Evolutionary conservation across 2,888 invertebrate species (phyloP).

Genomic region (Strigamia maritima): DNA sequence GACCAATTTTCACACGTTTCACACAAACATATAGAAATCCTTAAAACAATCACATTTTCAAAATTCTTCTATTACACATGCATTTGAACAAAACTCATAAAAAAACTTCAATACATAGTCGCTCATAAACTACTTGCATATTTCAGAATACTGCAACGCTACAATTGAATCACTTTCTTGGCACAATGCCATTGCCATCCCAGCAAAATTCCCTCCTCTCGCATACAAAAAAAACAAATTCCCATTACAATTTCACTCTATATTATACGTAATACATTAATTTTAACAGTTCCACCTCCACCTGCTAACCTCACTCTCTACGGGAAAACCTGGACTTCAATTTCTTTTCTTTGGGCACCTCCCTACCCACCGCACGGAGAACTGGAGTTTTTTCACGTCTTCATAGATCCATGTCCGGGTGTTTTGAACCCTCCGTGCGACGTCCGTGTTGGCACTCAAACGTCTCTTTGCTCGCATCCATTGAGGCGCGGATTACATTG

Average conservation of each 20-base stretch:
- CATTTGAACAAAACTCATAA: too few species aligned
- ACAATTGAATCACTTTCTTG: too few species aligned
- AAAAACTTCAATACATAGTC: too few species aligned
- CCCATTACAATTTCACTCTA: neutral
- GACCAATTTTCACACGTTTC: too few species aligned
- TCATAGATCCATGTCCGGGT: constrained; percentile 17
- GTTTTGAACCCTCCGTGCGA: neutral
- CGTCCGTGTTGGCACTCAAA: neutral
- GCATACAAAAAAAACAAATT: neutral
- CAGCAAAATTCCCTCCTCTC: neutral
- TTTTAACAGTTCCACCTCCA: constrained; percentile 33
- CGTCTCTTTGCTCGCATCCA: neutral
- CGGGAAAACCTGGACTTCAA: constrained; percentile 28
- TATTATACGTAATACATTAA: too few species aligned
- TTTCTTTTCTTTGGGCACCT: constrained; percentile 21
- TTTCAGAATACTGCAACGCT: too few species aligned
- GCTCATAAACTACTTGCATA: too few species aligned
- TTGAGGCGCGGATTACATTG: neutral
- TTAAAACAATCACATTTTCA: too few species aligned
- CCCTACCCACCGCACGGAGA: constrained; percentile 36
- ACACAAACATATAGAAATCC: too few species aligned
- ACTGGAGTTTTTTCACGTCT: constrained; percentile 5
- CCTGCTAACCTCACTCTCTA: constrained; percentile 31
- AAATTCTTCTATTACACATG: too few species aligned
- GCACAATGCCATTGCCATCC: too few species aligned